Conservation (phyloP, 2,113 vertebrate species). For the Ictalurus furcatus region DNA sequence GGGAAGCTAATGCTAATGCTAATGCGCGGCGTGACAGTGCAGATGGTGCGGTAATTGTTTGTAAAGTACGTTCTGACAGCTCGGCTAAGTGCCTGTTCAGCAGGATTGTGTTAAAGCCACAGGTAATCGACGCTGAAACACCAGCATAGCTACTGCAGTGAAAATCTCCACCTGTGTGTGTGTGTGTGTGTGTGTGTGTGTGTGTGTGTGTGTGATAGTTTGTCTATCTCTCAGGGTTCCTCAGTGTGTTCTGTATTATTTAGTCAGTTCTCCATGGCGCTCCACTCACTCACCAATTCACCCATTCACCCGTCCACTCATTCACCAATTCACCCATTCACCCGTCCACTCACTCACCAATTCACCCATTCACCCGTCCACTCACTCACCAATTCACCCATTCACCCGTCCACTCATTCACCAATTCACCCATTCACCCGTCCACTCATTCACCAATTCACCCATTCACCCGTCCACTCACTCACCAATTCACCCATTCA, state of each 20-base stretch:
- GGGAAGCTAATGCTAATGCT: not conserved
- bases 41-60: conserved; percentile 75
- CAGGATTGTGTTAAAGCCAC: conserved; percentile 59
- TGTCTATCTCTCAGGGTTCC: not conserved
- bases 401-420: no score
- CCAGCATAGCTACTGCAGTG: not conserved
- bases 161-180: not conserved
- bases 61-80: conserved; percentile 70
- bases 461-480: no score
- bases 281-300: not conserved
- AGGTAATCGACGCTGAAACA: conserved; percentile 52
- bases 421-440: no score
- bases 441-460: no score
- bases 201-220: not conserved
- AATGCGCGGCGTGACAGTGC: conserved; percentile 60
- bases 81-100: conserved; percentile 59
- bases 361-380: no score
- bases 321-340: no score
- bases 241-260: not conserved
- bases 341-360: no score
- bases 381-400: no score
- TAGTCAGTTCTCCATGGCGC: not conserved
- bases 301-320: no score
- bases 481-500: no score
- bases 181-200: not conserved